phyloP scores from a whole-genome alignment of 2,113 vertebrate species.

The Riparia riparia region DNA sequence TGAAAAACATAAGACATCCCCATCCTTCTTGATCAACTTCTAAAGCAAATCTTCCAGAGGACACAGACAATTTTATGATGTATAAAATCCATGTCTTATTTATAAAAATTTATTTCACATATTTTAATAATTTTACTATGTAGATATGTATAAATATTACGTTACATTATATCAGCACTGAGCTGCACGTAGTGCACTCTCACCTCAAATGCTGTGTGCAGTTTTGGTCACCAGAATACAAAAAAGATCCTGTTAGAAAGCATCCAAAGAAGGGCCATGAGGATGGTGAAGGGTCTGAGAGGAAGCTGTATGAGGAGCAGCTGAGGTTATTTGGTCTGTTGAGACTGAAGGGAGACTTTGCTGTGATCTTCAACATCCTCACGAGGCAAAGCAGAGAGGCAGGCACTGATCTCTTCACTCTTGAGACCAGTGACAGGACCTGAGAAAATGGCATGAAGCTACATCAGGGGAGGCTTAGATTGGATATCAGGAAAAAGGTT shows the following conservation, averaged over 20 bases:
- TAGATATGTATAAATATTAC: fast-evolving
- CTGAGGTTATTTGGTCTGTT: not conserved
- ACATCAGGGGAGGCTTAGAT: fast-evolving
- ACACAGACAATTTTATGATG: fast-evolving
- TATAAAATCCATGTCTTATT: not conserved
- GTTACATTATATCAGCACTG: fast-evolving
- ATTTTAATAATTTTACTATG: not conserved
- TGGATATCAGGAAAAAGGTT: not conserved
- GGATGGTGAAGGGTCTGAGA: not conserved
- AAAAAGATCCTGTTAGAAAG: not conserved
- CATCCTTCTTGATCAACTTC: not conserved
- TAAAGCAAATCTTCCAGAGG: not conserved
- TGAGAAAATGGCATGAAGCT: fast-evolving
- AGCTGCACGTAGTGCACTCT: not conserved
- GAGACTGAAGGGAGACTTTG: not conserved
- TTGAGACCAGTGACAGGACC: not conserved
- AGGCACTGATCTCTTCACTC: not conserved
- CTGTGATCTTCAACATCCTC: not conserved
- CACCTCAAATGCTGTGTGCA: not conserved
- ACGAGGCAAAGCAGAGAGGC: not conserved
- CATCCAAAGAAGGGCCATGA: not conserved
- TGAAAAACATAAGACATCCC: not conserved
- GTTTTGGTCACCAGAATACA: not conserved
- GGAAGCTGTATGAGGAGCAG: not conserved
- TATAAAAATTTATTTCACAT: not conserved